A percentile compares a stretch with the other conserved stretches of the same genome.
These are phyloP conservation scores for Drosophila burlai DNA, from an alignment of 1,140 invertebrate species.

Conservation along the genomic window DNA sequence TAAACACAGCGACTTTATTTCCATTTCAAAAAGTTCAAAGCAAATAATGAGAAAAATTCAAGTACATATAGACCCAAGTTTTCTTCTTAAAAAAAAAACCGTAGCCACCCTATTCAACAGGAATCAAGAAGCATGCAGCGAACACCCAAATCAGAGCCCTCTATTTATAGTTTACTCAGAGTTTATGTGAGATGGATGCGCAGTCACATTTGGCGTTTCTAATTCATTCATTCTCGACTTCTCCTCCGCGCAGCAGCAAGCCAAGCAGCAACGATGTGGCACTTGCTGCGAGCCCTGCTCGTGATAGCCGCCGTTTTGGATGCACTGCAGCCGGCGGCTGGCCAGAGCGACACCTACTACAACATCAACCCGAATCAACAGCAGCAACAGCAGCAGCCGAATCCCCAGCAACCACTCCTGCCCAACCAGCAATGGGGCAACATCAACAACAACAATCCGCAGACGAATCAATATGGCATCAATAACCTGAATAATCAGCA, in stretches of 20 bases:
- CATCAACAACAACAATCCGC: conserved; percentile 12
- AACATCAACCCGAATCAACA: conserved; percentile 49
- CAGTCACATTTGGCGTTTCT: conserved; percentile 20
- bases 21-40: no score
- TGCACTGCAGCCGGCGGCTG: conserved; percentile 34
- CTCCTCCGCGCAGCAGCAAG: conserved; percentile 32
- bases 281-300: conserved; percentile 60
- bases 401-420: conserved; percentile 35
- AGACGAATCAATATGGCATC: conserved; percentile 19
- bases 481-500: conserved; percentile 31
- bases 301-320: conserved; percentile 44
- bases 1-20: no score
- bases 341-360: conserved; percentile 64
- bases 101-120: conserved; percentile 13
- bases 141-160: conserved; percentile 30
- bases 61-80: no score
- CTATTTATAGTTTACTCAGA: conserved; percentile 32
- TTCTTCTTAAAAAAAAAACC: not conserved
- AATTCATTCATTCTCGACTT: conserved; percentile 54
- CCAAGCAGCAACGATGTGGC: conserved; percentile 62
- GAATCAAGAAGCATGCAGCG: conserved; percentile 11
- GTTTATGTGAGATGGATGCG: conserved; percentile 17
- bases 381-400: conserved; percentile 46
- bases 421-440: conserved; percentile 52
- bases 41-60: no score